Evolutionary conservation across 2,113 vertebrate genomes (phyloP), one percentile per base, ranked within the genome.

Genomic region (Petrocephalus microphthalmus): DNA sequence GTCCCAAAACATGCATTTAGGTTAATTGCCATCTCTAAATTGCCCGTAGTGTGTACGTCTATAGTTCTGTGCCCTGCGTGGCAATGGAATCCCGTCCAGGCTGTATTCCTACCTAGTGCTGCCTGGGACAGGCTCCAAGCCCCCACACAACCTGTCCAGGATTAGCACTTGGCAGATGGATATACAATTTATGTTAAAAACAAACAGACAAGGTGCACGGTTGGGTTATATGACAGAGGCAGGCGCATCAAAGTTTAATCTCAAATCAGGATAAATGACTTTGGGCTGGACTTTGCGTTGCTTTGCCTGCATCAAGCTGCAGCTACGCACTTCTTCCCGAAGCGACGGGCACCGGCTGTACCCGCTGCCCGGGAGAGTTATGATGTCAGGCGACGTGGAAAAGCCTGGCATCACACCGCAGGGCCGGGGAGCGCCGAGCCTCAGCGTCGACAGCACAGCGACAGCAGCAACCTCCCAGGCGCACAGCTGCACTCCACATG

Each of bases 401-500:
- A 37, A 37, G 20, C 45, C 7, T 49, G 45, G 33, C 45, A 49
- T n/a, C 22, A 2, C 19, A 17, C 42, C 42, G 3, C 7, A 5
- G 5, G 81, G 47, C 89, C 42, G 89, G 90, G 93, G 91, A 91
- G 88, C 91, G 90, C 60, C 89, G 88, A 89, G 82, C 90, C 90
- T 89, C 52, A 78, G 89, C 92, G 91, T 88, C 90, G 90, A 89
- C 88, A 89, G 91, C 91, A 92, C 81, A 89, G 90, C 90, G 92
- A 67, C 25, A 3, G 51, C 19, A 89, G 93, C 92, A 88, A 91
- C 90, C 88, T 84, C 90, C 90, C 89, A 87, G 92, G 90, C 93
- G 90, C 93, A 94, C 94, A 95, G 94, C 94, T 95, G 94, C 91
- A 92, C 91, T 87, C 92, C 94, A 95, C 93, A 95, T 95, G 94